Conservation (phyloP, 2,888 invertebrate genomes). For the Synergus itoensis region DNA sequence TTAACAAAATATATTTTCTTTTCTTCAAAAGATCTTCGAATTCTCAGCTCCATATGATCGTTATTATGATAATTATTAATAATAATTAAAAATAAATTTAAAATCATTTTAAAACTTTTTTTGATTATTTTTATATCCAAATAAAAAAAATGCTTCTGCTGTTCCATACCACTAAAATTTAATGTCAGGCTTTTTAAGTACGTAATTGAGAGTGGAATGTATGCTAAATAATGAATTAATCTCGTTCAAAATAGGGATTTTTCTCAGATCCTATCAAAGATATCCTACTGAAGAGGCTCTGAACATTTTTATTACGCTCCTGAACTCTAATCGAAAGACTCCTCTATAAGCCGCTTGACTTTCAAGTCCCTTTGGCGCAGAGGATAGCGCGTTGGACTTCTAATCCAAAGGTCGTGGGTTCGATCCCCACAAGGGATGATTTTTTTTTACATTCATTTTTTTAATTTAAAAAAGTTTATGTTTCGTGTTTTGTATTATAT, state of each 20-base stretch:
- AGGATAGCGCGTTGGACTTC: constrained; percentile 77
- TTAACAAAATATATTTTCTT: no score
- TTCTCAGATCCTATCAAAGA: background rate
- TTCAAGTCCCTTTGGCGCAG: constrained; percentile 76
- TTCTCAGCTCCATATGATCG: no score
- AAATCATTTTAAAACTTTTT: no score
- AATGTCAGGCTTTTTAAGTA: no score
- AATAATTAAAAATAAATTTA: no score
- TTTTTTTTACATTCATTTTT: constrained; percentile 47
- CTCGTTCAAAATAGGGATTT: background rate
- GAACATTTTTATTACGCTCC: constrained; percentile 19
- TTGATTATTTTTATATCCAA: background rate
- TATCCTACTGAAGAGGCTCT: background rate
- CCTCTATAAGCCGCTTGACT: background rate
- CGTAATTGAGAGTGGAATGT: background rate
- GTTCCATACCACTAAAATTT: background rate
- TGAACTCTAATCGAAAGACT: constrained; percentile 24
- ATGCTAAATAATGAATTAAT: background rate
- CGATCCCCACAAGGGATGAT: constrained; percentile 77
- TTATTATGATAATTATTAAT: no score
- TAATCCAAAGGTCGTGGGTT: constrained; percentile 77
- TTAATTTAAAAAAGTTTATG: background rate
- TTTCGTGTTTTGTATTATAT: background rate
- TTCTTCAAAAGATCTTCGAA: no score
- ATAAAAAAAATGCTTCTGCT: background rate